These are phyloP conservation scores for Zygothrica quintamaculata DNA, from an alignment of 2,888 invertebrate species.

Conservation along the genomic window DNA sequence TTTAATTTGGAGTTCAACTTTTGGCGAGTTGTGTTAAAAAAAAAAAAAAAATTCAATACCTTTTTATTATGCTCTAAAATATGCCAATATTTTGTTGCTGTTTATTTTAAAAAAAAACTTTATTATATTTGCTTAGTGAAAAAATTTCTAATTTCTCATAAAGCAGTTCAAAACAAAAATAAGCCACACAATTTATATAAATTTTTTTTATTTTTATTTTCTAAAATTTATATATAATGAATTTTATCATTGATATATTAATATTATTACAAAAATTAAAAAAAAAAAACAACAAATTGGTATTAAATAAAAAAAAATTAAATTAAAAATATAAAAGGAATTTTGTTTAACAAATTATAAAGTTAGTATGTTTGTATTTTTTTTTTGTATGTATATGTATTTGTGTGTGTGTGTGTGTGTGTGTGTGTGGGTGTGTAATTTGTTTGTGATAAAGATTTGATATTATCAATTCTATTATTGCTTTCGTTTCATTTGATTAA, in stretches of 20 bases:
- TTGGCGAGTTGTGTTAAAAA: slow-evolving; percentile 22
- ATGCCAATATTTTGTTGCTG: too few species aligned
- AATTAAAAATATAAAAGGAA: slow-evolving; percentile 44
- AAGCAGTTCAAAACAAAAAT: slow-evolving; percentile 38
- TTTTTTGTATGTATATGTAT: too few species aligned
- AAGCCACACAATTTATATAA: slow-evolving; percentile 49
- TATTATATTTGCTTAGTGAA: slow-evolving; percentile 31
- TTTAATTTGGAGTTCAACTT: slow-evolving; percentile 33
- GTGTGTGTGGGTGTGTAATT: too few species aligned
- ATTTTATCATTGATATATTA: slow-evolving; percentile 46
- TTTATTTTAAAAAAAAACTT: too few species aligned
- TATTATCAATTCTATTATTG: not conserved
- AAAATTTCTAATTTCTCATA: not conserved
- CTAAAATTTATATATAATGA: slow-evolving; percentile 59
- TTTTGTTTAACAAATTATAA: too few species aligned
- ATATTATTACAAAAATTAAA: slow-evolving; percentile 45
- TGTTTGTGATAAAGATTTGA: too few species aligned
- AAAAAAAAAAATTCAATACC: too few species aligned
- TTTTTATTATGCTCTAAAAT: slow-evolving; percentile 22
- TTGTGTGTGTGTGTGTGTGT: too few species aligned
- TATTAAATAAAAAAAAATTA: slow-evolving; percentile 46
- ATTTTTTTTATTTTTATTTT: slow-evolving; percentile 59
- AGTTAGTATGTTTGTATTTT: too few species aligned
- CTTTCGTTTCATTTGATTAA: slow-evolving; percentile 3
- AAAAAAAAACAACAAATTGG: slow-evolving; percentile 59